Percentiles rank a stretch among this genome's conserved stretches.
phyloP scores from a whole-genome alignment of 2,113 vertebrate species.

The Larimichthys crocea region DNA sequence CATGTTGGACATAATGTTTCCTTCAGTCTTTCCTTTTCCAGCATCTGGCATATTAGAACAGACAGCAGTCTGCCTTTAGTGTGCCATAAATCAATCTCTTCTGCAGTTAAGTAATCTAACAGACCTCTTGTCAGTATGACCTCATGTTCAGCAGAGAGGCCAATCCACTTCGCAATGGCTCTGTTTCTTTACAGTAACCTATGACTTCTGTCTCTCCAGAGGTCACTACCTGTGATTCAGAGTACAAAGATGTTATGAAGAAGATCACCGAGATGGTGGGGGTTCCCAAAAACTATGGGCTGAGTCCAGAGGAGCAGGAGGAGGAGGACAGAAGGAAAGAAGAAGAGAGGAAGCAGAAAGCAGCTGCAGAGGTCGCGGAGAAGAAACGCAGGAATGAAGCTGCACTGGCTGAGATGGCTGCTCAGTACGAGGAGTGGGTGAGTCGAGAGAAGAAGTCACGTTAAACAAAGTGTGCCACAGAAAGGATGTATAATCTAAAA shows the following conservation, averaged over 20 bases:
- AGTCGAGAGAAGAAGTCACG: conserved; percentile 39
- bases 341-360: conserved; percentile 74
- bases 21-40: not conserved
- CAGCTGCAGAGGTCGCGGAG: conserved; percentile 79
- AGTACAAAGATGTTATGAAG: conserved; percentile 83
- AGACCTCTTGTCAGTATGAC: not conserved
- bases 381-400: conserved; percentile 79
- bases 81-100: not conserved
- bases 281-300: conserved; percentile 87
- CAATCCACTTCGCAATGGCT: not conserved
- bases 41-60: not conserved
- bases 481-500: not conserved
- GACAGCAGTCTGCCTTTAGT: not conserved
- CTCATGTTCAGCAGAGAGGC: not conserved
- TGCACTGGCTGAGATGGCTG: conserved; percentile 82
- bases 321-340: conserved; percentile 80
- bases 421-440: conserved; percentile 92
- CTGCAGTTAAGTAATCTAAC: not conserved
- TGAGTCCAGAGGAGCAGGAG: conserved; percentile 86
- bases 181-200: not conserved
- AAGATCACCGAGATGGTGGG: conserved; percentile 88
- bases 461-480: not conserved
- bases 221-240: conserved; percentile 83
- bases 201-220: conserved; percentile 79
- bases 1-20: not conserved